phyloP scores from a whole-genome alignment of 2,888 invertebrate species.

The Agrochola circellaris region DNA sequence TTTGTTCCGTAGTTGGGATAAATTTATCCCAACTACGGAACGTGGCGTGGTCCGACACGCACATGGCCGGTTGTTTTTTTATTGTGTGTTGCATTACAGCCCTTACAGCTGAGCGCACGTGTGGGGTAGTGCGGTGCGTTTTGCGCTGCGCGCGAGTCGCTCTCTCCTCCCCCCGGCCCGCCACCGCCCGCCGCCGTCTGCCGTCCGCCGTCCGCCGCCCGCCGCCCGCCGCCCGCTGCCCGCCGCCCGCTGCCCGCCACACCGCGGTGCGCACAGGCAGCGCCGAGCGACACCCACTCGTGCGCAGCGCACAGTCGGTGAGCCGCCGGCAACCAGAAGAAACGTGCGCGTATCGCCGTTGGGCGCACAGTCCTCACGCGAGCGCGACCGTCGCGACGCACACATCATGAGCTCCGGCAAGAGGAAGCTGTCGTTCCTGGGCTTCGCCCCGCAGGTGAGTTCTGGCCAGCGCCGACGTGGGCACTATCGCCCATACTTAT shows the following conservation, averaged over 20 bases:
- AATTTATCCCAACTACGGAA: too few species aligned
- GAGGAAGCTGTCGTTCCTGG: constrained; percentile 94
- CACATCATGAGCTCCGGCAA: constrained; percentile 89
- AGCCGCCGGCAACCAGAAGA: constrained; percentile 63
- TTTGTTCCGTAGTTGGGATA: too few species aligned
- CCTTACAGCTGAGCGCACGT: background rate
- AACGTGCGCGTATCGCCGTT: constrained; percentile 44
- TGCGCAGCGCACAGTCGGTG: constrained; percentile 58
- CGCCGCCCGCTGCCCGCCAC: background rate
- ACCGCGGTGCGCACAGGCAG: constrained; percentile 21
- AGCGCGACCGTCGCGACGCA: constrained; percentile 30
- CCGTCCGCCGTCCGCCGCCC: background rate
- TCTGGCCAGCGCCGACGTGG: constrained; percentile 6
- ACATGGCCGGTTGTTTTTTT: too few species aligned
- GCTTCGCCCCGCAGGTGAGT: constrained; percentile 92
- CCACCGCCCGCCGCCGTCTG: background rate
- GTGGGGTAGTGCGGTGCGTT: background rate
- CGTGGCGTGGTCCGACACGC: too few species aligned
- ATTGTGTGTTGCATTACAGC: background rate
- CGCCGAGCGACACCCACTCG: constrained; percentile 28
- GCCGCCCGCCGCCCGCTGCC: background rate
- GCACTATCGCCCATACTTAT: background rate
- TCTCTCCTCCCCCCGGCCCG: background rate
- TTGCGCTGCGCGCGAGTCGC: constrained; percentile 4
- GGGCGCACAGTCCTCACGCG: constrained; percentile 17